Evolutionary conservation across 2,888 invertebrate genomes (phyloP).

Genomic region (Endotricha flammealis): DNA sequence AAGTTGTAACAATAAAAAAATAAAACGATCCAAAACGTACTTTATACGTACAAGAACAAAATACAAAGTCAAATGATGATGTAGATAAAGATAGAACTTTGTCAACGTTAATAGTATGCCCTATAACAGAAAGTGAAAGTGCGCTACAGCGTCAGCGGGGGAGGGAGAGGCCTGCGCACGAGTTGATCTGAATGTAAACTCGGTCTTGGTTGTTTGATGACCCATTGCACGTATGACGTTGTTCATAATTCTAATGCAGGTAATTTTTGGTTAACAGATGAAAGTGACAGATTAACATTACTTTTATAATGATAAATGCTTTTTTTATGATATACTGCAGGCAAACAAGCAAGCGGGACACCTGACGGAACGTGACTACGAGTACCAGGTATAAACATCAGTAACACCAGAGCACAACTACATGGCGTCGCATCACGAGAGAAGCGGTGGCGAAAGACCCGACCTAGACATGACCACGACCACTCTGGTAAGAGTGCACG

Average conservation of each 20-base stretch:
- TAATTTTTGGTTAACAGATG: constrained; percentile 21
- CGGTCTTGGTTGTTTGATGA: constrained; percentile 67
- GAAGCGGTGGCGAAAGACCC: too few relatives aligned
- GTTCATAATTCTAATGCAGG: constrained; percentile 27
- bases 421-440: too few relatives aligned
- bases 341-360: too few relatives aligned
- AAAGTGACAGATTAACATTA: constrained; percentile 30
- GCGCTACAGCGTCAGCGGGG: constrained; percentile 33
- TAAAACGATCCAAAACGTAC: constrained; percentile 17
- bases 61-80: constrained; percentile 18
- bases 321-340: too few relatives aligned
- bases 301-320: too few relatives aligned
- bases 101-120: constrained; percentile 47
- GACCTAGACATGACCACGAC: too few relatives aligned
- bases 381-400: too few relatives aligned
- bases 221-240: constrained; percentile 41
- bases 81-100: constrained; percentile 21
- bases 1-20: constrained; percentile 28
- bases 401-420: too few relatives aligned
- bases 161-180: constrained; percentile 45
- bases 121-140: constrained; percentile 77
- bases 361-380: too few relatives aligned
- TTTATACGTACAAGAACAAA: not conserved
- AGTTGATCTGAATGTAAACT: constrained; percentile 55
- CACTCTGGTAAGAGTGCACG: too few relatives aligned